These are phyloP conservation scores for Desmophyllum pertusum DNA, from an alignment of 92 coral and sea anemone species.

Conservation along the genomic window DNA sequence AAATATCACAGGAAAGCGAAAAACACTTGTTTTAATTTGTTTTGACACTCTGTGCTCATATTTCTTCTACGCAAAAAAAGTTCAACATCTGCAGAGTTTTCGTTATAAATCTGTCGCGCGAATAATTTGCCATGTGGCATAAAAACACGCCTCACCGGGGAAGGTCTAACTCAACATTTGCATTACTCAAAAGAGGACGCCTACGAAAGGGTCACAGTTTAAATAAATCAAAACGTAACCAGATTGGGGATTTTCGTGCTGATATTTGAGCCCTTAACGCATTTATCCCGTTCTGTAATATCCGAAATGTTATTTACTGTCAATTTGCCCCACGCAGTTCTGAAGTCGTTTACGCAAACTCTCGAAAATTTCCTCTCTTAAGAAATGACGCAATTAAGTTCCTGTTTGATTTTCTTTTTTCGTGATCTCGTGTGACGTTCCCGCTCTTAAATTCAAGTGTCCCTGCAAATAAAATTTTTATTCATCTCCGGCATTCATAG, in stretches of 20 bases:
- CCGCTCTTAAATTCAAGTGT: background rate
- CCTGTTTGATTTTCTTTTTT: background rate
- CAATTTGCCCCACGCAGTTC: background rate
- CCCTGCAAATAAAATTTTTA: background rate
- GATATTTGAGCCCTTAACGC: background rate
- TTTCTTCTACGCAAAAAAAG: background rate
- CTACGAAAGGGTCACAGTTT: background rate
- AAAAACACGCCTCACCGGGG: background rate
- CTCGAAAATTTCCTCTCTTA: background rate
- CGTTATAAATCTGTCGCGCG: background rate
- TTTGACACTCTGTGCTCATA: background rate
- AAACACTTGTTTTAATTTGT: background rate
- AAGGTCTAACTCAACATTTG: background rate
- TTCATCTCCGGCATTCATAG: constrained; percentile 9
- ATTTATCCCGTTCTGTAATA: background rate
- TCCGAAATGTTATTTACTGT: background rate
- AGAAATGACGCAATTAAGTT: background rate
- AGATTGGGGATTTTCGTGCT: background rate
- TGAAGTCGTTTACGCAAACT: background rate
- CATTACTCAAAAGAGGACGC: background rate
- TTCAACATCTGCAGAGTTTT: background rate
- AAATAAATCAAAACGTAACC: background rate
- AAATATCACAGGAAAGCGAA: background rate
- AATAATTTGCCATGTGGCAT: background rate
- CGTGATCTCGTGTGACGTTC: background rate